Evolutionary conservation across 1,140 invertebrate species (phyloP), one percentile per base, ranked within the genome.

Genomic region (Ephestia elutella): DNA sequence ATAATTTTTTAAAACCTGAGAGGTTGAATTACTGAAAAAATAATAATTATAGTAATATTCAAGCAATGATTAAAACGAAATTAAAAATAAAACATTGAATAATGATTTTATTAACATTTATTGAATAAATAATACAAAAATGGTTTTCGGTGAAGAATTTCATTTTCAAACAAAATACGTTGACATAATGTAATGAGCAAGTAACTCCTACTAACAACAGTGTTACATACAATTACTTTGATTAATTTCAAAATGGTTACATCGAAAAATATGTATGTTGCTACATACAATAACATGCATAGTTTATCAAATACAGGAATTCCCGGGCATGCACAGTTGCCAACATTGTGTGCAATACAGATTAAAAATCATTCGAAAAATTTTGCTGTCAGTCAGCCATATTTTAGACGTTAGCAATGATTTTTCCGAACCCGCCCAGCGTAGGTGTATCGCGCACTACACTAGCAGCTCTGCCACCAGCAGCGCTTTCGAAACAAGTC

Each of bases 101-200:
- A 63, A 65, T 80, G 82, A 86, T 87, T 87, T 86, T 86, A 87
- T 86, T 85, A 87, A 87, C 85, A 87, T 87, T 87, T 87, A 87
- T 87, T 86, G 82, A 87, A 87, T 87, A 87, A 87, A 87, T 87
- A 85, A 87, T 87, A 87, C 83, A 87, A 87, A 87, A 87, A 71
- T 82, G 74, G 81, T 82, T 79, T 78, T 80, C 71, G 72, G 66
- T 80, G 70, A 69, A 75, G 63, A 73, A 75, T 80, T 73, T 71
- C 59, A 73, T 80, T 80, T 73, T 71, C 59, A 73, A 81, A 85
- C 65, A 78, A 78, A 68, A 65, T 65, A 67, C 65, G 67, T 63
- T 71, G 68, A 70, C 65, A 66, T 60, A 49, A 85, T 85, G 82
- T 59, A 49, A 85, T 86, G 85, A 87, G 80, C 82, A 83, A 83